Evolutionary conservation across 2,888 invertebrate genomes (phyloP).

Genomic region (Elysia crispata): DNA sequence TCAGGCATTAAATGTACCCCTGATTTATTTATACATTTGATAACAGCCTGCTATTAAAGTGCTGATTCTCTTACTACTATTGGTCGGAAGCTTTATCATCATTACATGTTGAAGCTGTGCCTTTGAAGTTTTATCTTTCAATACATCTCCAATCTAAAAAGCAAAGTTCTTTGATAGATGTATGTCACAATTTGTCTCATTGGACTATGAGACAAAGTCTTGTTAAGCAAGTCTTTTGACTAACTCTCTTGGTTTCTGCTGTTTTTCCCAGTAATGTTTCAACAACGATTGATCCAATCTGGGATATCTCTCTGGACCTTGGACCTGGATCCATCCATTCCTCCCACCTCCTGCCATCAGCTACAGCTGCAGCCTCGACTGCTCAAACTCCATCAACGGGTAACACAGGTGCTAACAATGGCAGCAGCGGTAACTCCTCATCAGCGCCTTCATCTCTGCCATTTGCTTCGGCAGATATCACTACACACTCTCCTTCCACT

Average conservation of each 20-base stretch:
- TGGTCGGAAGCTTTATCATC: no score
- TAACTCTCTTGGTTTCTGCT: constrained; percentile 31
- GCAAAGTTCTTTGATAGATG: not conserved
- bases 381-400: constrained; percentile 3
- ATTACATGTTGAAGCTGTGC: no score
- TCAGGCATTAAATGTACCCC: no score
- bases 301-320: constrained; percentile 97
- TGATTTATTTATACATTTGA: no score
- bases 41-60: no score
- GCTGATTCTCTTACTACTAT: no score
- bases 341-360: constrained; percentile 39
- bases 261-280: constrained; percentile 86
- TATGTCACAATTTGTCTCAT: not conserved
- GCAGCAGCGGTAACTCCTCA: constrained; percentile 20
- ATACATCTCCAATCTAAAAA: no score
- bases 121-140: no score
- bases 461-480: no score
- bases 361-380: constrained; percentile 26
- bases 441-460: not conserved
- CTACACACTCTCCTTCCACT: constrained; percentile 60
- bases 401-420: not conserved
- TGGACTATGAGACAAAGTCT: not conserved
- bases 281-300: constrained; percentile 97
- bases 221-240: not conserved
- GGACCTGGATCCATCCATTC: constrained; percentile 78